Percentiles rank a stretch among this genome's conserved stretches.
Conservation (phyloP, 2,888 invertebrate species). For the Microdon myrmicae region DNA sequence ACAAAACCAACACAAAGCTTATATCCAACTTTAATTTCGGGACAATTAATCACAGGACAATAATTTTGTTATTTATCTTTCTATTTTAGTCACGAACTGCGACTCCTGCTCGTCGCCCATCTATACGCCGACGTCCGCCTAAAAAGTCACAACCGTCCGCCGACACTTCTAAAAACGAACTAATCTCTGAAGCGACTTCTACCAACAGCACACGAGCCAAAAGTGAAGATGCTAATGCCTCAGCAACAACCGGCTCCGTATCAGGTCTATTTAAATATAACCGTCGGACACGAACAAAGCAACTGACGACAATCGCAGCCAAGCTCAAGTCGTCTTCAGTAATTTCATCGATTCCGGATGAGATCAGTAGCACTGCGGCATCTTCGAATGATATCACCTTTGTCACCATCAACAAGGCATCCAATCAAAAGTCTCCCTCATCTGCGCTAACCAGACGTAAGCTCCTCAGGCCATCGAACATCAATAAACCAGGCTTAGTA, state of each 20-base stretch:
- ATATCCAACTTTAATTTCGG: slow-evolving; percentile 8
- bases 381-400: slow-evolving; percentile 55
- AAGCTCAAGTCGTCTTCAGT: slow-evolving; percentile 29
- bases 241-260: slow-evolving; percentile 19
- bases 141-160: slow-evolving; percentile 39
- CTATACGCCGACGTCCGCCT: slow-evolving; percentile 28
- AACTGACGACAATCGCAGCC: slow-evolving; percentile 35
- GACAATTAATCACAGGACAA: not conserved
- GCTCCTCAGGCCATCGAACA: slow-evolving; percentile 41
- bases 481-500: slow-evolving; percentile 21
- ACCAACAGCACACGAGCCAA: slow-evolving; percentile 21
- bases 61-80: slow-evolving; percentile 1
- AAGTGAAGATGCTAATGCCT: slow-evolving; percentile 22
- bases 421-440: slow-evolving; percentile 43
- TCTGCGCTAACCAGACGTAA: slow-evolving; percentile 34
- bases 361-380: slow-evolving; percentile 44
- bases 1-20: slow-evolving; percentile 39
- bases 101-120: slow-evolving; percentile 30
- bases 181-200: slow-evolving; percentile 22
- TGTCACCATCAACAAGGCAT: slow-evolving; percentile 44
- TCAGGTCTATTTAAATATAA: slow-evolving; percentile 43
- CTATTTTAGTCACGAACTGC: slow-evolving; percentile 30
- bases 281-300: slow-evolving; percentile 42
- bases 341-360: slow-evolving; percentile 40
- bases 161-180: slow-evolving; percentile 38